A percentile compares a stretch with the other conserved stretches of the same genome.
phyloP scores from a whole-genome alignment of 1,140 invertebrate genomes.

The Heliconius congener region DNA sequence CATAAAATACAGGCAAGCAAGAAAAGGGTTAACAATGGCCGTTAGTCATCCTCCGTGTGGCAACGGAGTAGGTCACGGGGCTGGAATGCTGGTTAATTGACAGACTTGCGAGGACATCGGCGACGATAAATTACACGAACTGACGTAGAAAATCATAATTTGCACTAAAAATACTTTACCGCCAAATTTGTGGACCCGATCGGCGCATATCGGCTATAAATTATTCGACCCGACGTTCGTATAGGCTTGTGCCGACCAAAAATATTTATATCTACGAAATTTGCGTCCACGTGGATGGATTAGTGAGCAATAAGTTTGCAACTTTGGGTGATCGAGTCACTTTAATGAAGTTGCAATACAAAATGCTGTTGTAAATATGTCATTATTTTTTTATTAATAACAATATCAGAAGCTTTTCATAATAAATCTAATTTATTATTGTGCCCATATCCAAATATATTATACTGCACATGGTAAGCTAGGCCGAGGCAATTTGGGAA shows the following conservation, averaged over 20 bases:
- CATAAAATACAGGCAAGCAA: conserved; percentile 4
- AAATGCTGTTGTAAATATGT: not conserved
- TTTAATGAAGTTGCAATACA: not conserved
- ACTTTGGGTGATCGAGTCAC: not conserved
- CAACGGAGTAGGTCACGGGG: conserved; percentile 50
- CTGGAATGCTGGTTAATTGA: conserved; percentile 66
- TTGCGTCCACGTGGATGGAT: conserved; percentile 1
- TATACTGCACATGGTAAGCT: not conserved
- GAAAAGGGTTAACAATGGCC: conserved; percentile 47
- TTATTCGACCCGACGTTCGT: conserved; percentile 4
- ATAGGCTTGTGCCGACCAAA: not conserved
- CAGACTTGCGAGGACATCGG: conserved; percentile 55
- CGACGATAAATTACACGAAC: conserved; percentile 24
- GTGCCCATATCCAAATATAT: no score
- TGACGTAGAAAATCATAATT: conserved; percentile 25
- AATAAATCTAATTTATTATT: no score
- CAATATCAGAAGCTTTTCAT: no score
- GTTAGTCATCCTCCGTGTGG: conserved; percentile 59
- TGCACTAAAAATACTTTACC: conserved; percentile 28
- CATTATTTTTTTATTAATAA: no score
- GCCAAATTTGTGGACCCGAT: conserved; percentile 26
- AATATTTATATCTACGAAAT: not conserved
- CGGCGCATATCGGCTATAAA: conserved; percentile 17
- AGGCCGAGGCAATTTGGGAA: no score
- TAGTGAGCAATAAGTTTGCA: not conserved